These are phyloP conservation scores for Corydoras sp. DNA, from an alignment of 2,113 vertebrate species.

Conservation along the genomic window DNA sequence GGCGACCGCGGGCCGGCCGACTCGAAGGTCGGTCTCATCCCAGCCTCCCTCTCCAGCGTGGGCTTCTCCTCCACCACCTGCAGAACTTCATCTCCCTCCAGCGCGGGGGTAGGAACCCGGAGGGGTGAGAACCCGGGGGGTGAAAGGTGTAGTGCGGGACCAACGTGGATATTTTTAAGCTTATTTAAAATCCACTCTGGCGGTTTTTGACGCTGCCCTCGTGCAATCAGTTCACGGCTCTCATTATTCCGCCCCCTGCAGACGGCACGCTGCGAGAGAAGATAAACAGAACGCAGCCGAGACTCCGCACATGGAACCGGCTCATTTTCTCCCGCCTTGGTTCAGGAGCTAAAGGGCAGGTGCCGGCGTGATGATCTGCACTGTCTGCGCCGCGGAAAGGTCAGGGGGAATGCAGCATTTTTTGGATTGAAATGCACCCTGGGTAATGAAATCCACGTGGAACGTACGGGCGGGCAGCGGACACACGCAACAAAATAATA, in stretches of 20 bases:
- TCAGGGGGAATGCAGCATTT: constrained; percentile 46
- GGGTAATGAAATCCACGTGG: constrained; percentile 2
- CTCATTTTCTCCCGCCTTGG: constrained; percentile 32
- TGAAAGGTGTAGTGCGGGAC: constrained; percentile 47
- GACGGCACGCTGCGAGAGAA: constrained; percentile 24
- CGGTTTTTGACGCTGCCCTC: constrained; percentile 44
- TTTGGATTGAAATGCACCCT: constrained; percentile 10
- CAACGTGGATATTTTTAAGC: constrained; percentile 52
- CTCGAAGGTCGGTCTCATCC: constrained; percentile 53
- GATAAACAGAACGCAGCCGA: constrained; percentile 8
- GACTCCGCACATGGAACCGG: constrained; percentile 22
- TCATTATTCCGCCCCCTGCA: constrained; percentile 46
- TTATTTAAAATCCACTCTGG: constrained; percentile 55
- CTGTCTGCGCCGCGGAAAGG: constrained; percentile 54
- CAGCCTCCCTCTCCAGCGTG: constrained; percentile 51
- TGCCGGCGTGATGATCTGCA: constrained; percentile 35
- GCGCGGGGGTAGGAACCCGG: constrained; percentile 37
- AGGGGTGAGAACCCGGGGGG: neutral
- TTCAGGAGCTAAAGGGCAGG: constrained; percentile 38
- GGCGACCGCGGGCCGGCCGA: constrained; percentile 33
- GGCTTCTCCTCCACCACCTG: constrained; percentile 49
- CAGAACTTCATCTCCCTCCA: constrained; percentile 41
- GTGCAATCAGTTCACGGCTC: constrained; percentile 44
- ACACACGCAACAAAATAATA: neutral
- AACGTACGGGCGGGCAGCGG: neutral